phyloP scores from a whole-genome alignment of 2,888 invertebrate species.

The Sminthurides aquaticus region DNA sequence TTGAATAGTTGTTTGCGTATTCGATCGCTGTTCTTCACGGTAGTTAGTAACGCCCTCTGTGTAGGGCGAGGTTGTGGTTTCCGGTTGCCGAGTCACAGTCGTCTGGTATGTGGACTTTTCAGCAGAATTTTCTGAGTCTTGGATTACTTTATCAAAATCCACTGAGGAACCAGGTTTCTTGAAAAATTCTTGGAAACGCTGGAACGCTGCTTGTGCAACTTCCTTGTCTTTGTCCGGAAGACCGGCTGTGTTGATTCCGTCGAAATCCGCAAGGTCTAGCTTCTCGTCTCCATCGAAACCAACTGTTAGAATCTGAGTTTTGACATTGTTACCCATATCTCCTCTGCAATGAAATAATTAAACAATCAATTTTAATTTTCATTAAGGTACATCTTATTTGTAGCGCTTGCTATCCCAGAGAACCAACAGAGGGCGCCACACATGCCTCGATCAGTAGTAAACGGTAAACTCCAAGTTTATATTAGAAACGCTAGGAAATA shows the following conservation, averaged over 20 bases:
- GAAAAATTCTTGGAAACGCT: conserved; percentile 40
- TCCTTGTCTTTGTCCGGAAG: conserved; percentile 36
- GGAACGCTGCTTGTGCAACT: conserved; percentile 40
- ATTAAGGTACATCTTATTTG: neutral
- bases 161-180: conserved; percentile 21
- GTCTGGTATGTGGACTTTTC: neutral
- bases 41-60: neutral
- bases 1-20: conserved; percentile 3
- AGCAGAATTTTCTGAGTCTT: conserved; percentile 5
- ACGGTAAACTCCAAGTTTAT: too few relatives aligned
- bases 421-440: too few relatives aligned
- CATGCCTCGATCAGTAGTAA: too few relatives aligned
- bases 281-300: conserved; percentile 43
- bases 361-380: neutral
- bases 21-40: neutral
- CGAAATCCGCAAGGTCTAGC: conserved; percentile 40
- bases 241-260: conserved; percentile 24
- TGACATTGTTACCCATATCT: conserved; percentile 26
- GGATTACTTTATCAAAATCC: conserved; percentile 21
- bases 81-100: neutral
- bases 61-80: neutral
- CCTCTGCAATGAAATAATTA: conserved; percentile 4
- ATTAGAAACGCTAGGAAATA: too few relatives aligned
- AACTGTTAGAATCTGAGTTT: conserved; percentile 42
- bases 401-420: too few relatives aligned